Conservation (phyloP, 2,113 vertebrate genomes). For the Eclectus roratus region DNA sequence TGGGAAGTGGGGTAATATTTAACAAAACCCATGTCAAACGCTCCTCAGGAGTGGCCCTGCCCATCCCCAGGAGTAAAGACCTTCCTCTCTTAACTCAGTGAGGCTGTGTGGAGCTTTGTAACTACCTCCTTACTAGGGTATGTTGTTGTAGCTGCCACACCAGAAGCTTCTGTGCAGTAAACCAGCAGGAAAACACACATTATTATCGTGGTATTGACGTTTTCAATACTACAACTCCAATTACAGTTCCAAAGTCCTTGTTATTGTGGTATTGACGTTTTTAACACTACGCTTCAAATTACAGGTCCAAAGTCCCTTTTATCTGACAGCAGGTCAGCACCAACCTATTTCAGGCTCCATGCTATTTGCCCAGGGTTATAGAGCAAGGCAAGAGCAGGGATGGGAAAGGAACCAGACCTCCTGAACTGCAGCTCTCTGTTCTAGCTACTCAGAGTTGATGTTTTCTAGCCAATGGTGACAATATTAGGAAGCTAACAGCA, state of each 20-base stretch:
- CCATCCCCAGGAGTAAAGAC: neutral
- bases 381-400: neutral
- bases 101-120: neutral
- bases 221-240: neutral
- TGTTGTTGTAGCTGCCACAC: neutral
- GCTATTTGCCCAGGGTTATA: rapidly evolving
- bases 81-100: neutral
- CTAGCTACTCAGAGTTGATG: neutral
- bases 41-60: neutral
- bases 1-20: neutral
- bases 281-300: neutral
- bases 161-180: neutral
- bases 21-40: neutral
- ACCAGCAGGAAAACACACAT: neutral
- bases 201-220: neutral
- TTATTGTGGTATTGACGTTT: neutral
- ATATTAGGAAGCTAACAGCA: neutral
- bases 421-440: neutral
- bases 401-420: neutral
- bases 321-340: neutral
- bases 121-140: neutral
- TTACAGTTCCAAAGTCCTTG: neutral
- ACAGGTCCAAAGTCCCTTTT: neutral
- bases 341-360: neutral
- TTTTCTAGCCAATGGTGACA: neutral